A percentile compares a stretch with the other conserved stretches of the same genome.
Conservation (phyloP, 2,888 invertebrate genomes). For the Neocrepidodera transversa region DNA sequence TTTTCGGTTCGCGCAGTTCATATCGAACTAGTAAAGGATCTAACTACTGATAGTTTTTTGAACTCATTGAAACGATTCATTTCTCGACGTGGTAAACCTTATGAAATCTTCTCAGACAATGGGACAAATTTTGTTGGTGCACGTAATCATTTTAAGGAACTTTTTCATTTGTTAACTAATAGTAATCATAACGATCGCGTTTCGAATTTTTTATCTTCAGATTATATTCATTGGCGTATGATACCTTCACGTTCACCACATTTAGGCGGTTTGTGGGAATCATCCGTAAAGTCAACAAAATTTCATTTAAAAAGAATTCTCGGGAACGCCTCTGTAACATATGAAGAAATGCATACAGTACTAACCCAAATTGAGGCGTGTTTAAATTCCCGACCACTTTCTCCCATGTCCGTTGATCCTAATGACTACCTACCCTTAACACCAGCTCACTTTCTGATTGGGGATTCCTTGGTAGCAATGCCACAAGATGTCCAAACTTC, state of each 20-base stretch:
- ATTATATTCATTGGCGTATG: conserved; percentile 30
- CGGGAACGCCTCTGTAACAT: conserved; percentile 42
- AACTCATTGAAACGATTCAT: conserved; percentile 19
- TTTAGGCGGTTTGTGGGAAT: conserved; percentile 52
- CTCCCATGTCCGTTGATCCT: conserved; percentile 45
- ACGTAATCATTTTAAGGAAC: conserved; percentile 18
- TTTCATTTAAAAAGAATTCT: conserved; percentile 41
- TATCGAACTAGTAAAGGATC: conserved; percentile 1
- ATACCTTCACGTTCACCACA: conserved; percentile 47
- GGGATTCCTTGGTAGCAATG: conserved; percentile 17
- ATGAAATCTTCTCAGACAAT: conserved; percentile 16
- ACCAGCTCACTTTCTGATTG: conserved; percentile 33
- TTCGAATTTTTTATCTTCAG: conserved; percentile 1
- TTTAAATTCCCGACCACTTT: conserved; percentile 49
- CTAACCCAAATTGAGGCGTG: conserved; percentile 22
- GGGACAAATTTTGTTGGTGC: conserved; percentile 11
- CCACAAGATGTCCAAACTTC: conserved; percentile 36
- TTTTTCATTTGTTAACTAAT: not conserved
- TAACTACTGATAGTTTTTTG: conserved; percentile 4
- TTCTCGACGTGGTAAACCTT: conserved; percentile 17
- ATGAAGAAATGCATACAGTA: conserved; percentile 49
- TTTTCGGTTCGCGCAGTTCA: conserved; percentile 6
- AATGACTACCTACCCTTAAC: conserved; percentile 42
- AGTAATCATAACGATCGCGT: conserved; percentile 4
- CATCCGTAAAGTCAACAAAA: conserved; percentile 47